Conservation (phyloP, 2,113 vertebrate genomes). For the Ceyx cyanopectus region DNA sequence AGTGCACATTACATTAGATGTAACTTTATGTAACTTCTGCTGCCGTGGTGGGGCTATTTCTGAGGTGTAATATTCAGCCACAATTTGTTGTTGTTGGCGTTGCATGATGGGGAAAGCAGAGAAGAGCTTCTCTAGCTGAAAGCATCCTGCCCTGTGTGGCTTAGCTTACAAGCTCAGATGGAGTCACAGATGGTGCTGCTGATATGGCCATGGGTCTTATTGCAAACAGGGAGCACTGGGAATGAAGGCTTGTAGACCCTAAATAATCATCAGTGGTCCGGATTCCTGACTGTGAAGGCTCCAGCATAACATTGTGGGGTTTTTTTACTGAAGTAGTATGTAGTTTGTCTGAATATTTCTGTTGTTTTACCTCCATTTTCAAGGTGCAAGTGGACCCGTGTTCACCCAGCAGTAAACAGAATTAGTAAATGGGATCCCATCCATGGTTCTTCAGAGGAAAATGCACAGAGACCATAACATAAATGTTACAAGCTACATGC, state of each 20-base stretch:
- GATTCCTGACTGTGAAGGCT: background rate
- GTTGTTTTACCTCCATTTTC: background rate
- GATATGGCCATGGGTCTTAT: background rate
- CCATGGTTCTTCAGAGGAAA: rapidly evolving
- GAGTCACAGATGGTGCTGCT: slow-evolving; percentile 30
- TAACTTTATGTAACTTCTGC: background rate
- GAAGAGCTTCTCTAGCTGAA: background rate
- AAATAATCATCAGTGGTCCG: background rate
- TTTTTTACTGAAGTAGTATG: background rate
- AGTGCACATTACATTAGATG: background rate
- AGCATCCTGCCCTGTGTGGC: background rate
- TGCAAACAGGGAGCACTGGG: background rate
- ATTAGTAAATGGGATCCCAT: background rate
- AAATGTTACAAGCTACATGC: background rate
- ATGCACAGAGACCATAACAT: background rate
- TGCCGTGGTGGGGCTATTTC: background rate
- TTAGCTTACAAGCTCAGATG: background rate
- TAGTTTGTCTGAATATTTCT: background rate
- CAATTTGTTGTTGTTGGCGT: background rate
- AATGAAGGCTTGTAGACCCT: background rate
- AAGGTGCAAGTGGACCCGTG: background rate
- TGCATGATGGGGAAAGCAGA: background rate
- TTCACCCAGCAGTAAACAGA: background rate
- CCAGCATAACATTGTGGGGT: rapidly evolving
- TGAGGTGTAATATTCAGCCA: background rate